A percentile compares a stretch with the other conserved stretches of the same genome.
Conservation (phyloP, 2,888 invertebrate species). For the Heliothis peltigera region DNA sequence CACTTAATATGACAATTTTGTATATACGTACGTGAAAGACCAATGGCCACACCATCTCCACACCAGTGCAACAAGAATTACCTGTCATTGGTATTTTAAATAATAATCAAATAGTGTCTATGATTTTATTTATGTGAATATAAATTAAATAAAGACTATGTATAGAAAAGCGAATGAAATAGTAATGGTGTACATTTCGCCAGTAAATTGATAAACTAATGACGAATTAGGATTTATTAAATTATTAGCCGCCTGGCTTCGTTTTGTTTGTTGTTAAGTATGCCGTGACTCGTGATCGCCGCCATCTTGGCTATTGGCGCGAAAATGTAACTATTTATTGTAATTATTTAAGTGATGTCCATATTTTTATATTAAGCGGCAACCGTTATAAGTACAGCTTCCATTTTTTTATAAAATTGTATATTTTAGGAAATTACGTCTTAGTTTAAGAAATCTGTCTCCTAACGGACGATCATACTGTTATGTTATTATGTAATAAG, state of each 20-base stretch:
- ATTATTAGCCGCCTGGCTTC: slow-evolving; percentile 13
- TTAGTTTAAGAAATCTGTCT: slow-evolving; percentile 37
- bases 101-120: slow-evolving; percentile 12
- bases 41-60: slow-evolving; percentile 5
- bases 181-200: slow-evolving; percentile 31
- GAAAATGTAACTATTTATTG: slow-evolving; percentile 56
- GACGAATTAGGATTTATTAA: slow-evolving; percentile 15
- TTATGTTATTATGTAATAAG: slow-evolving; percentile 13
- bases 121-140: slow-evolving; percentile 37
- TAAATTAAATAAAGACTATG: slow-evolving; percentile 1
- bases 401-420: slow-evolving; percentile 41
- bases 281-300: slow-evolving; percentile 43
- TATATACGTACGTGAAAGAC: background rate
- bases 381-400: slow-evolving; percentile 41
- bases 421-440: slow-evolving; percentile 38
- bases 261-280: slow-evolving; percentile 23
- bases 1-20: background rate
- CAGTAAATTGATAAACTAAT: slow-evolving; percentile 14
- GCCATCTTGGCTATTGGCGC: slow-evolving; percentile 49
- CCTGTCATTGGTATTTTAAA: slow-evolving; percentile 9
- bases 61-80: slow-evolving; percentile 24
- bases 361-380: slow-evolving; percentile 47
- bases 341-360: slow-evolving; percentile 60
- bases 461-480: slow-evolving; percentile 13
- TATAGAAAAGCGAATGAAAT: slow-evolving; percentile 22